Evolutionary conservation across 2,113 vertebrate species (phyloP), one percentile per base, ranked within the genome.

Genomic region (Nibea coibor): DNA sequence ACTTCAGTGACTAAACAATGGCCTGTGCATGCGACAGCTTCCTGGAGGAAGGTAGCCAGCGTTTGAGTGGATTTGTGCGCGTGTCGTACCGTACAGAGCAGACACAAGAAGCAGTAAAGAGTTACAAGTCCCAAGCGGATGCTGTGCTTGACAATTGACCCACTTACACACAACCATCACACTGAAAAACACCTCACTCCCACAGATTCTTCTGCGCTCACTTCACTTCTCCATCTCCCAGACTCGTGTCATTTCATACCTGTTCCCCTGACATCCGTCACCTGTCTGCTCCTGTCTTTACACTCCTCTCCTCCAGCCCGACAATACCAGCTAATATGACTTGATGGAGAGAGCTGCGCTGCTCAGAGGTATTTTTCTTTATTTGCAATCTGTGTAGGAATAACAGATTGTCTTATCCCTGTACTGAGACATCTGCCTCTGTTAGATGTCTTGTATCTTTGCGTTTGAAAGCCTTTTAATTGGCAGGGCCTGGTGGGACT

Each of bases 101-200:
- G 45, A 82, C 43, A 75, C 54, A 66, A 78, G 73, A 83, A 76
- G 56, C 9, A 59, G 68, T 42, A 71, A 81, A 83, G 63, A 78
- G 62, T 87, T 54, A 54, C 42, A 61, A 62, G 57, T 88, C 85
- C 77, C 87, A 54, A 4, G 45, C 5, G 82, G 83, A 26, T 47
- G 75, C 56, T 17, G 66, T 63, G 61, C 81, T 74, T 66, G 75
- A 83, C 68, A 75, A 80, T 51, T 85, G 91, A 93, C 93, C 92
- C 86, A 94, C 81, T 92, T 91, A 68, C 77, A 75, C 79, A 67
- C 61, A 66, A 39, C 35, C 6, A 39, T 9, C 70, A 89, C 56
- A 75, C 62, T 24, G 22, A 84, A 72, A 54, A 77, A 68, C 63
- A 58, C 67, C 75, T 67, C 56, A 28, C 65, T 50, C 35, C 39